Evolutionary conservation across 64 coral and sea anemone genomes (phyloP).

Genomic region (Catalaphyllia jardinei): DNA sequence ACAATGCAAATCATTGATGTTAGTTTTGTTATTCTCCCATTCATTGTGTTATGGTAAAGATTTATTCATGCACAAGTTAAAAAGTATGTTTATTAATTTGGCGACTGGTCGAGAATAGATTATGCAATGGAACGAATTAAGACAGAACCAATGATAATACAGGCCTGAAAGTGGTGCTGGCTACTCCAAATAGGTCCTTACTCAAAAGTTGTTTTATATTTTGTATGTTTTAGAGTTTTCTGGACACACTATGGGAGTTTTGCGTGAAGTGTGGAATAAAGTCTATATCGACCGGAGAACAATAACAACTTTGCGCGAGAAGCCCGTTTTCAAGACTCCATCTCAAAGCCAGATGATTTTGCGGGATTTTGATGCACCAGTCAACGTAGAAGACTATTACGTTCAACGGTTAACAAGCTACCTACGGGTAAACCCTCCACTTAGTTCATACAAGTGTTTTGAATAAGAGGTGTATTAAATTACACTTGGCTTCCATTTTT

Average conservation of each 20-base stretch:
- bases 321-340: slow-evolving; percentile 7
- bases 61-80: too few species aligned
- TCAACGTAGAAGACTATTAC: slow-evolving; percentile 1
- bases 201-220: neutral
- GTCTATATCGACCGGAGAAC: neutral
- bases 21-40: too few species aligned
- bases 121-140: too few species aligned
- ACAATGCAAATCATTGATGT: too few species aligned
- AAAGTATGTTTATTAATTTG: too few species aligned
- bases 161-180: too few species aligned
- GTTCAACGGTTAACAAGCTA: slow-evolving; percentile 37
- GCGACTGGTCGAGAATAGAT: too few species aligned
- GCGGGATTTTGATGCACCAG: slow-evolving; percentile 40
- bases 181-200: too few species aligned
- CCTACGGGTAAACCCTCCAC: slow-evolving; percentile 14
- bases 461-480: too few species aligned
- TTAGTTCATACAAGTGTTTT: neutral
- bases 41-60: too few species aligned
- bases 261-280: slow-evolving; percentile 38
- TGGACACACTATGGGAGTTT: slow-evolving; percentile 3
- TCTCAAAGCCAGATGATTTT: neutral
- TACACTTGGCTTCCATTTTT: too few species aligned
- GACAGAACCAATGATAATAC: too few species aligned
- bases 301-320: slow-evolving; percentile 26
- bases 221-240: neutral